phyloP scores from a whole-genome alignment of 2,797 vertebrate genomes.

The Thalassophryne amazonica region DNA sequence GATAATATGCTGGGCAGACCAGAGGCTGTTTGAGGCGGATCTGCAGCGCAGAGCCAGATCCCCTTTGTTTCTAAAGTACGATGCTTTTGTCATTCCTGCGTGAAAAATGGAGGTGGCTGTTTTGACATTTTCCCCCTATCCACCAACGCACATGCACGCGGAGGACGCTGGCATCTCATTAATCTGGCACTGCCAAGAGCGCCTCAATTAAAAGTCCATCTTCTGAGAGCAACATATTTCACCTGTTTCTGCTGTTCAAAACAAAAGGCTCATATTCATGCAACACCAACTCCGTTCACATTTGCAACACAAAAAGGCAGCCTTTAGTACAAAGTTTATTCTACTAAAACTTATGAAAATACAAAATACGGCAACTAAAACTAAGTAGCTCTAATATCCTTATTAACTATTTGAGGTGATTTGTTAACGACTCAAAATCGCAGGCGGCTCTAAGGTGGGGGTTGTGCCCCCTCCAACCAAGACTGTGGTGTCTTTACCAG shows the following conservation, averaged over 20 bases:
- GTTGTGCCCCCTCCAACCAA: too few species aligned
- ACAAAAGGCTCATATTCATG: constrained; percentile 6
- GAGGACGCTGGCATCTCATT: constrained; percentile 46
- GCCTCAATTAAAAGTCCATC: constrained; percentile 62
- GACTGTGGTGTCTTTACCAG: too few species aligned
- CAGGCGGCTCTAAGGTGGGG: too few species aligned
- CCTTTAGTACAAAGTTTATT: too few species aligned
- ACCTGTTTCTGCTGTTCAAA: constrained; percentile 41
- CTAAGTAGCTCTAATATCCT: not conserved
- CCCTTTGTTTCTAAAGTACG: constrained; percentile 30
- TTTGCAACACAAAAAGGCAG: too few species aligned
- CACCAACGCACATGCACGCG: constrained; percentile 41
- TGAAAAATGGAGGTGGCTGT: constrained; percentile 55
- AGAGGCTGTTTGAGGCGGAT: constrained; percentile 12
- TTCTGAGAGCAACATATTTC: constrained; percentile 46
- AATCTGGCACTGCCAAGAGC: constrained; percentile 47
- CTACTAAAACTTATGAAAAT: not conserved
- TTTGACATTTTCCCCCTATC: constrained; percentile 62
- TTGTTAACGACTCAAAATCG: not conserved
- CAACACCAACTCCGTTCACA: not conserved
- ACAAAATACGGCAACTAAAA: constrained; percentile 16
- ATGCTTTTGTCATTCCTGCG: constrained; percentile 32
- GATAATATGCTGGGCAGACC: constrained; percentile 19
- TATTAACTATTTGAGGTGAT: too few species aligned
- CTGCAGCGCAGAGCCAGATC: constrained; percentile 25